Evolutionary conservation across 2,797 vertebrate genomes (phyloP).

Genomic region (Eremophila alpestris): DNA sequence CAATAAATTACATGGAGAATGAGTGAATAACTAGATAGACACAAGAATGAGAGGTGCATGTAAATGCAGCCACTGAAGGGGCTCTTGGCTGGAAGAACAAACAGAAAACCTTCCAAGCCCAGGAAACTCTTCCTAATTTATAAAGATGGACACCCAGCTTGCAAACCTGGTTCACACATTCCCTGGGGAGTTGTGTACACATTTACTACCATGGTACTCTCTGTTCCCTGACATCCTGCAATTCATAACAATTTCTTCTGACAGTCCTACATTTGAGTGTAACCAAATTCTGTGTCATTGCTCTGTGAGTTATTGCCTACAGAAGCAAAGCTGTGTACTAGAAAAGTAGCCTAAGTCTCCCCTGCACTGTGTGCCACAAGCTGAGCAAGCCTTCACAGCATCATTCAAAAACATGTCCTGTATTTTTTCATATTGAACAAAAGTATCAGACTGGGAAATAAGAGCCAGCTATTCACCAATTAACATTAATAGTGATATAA

Average conservation of each 20-base stretch:
- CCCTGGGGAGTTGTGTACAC: neutral
- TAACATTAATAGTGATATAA: neutral
- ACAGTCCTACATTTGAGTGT: neutral
- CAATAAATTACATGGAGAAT: neutral
- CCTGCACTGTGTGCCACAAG: neutral
- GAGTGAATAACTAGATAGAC: neutral
- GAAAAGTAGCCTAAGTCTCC: neutral
- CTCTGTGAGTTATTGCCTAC: neutral
- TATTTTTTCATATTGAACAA: neutral
- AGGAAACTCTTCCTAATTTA: neutral
- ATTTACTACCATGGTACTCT: rapidly evolving
- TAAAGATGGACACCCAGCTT: neutral
- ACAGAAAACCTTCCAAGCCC: neutral
- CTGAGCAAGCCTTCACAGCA: neutral
- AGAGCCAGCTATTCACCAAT: neutral
- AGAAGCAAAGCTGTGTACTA: neutral
- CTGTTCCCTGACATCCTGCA: neutral
- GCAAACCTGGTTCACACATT: neutral
- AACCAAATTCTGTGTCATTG: neutral
- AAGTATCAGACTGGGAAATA: neutral
- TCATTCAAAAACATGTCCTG: neutral
- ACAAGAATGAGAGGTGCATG: neutral
- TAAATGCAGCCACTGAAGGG: neutral
- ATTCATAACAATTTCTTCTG: neutral
- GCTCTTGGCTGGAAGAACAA: neutral